Evolutionary conservation across 2,888 invertebrate genomes (phyloP), one percentile per base, ranked within the genome.

Genomic region (Drosophila melanocephala): DNA sequence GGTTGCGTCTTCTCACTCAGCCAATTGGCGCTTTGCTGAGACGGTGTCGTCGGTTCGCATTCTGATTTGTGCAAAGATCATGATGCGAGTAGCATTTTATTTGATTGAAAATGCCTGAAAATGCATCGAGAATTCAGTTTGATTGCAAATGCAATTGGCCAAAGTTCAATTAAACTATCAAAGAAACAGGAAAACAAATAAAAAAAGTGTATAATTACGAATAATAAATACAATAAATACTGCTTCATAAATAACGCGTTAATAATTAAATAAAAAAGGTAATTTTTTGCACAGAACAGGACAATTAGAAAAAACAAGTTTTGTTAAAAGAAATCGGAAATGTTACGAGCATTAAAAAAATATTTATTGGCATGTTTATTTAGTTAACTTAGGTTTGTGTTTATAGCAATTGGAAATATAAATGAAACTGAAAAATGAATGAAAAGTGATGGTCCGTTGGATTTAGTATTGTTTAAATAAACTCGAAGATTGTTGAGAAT

Each of bases 41-140:
- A 68, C 58, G 69, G 55, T 66, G 58, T 65, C 67, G 30, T 30
- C 47, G 57, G 39, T 74, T 67, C 61, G 74, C 71, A 62, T 50
- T 63, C 72, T 68, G 77, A 77, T 79, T 77, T 77, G 78, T 81
- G 77, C n/a, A 68, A 61, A 76, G 62, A 44, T 59, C 66, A 62
- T 56, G 61, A 57, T 58, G 58, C 30, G n/a, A 14, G 5, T 60
- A 65, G 44, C 60, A 75, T 64, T 75, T 66, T 51, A 64, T 79
- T 72, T 63, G 55, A 64, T 78, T 64, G 57, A 61, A 62, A 79
- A 77, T 65, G 61, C 37, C 51, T 47, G 33, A 37, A 64, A 77
- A 65, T 57, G 75, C 65, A 74, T 75, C 58, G 59, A 35, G 35
- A 70, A 75, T 79, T 71, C 64, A 70, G 75, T 75, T 70, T 52